These are phyloP conservation scores for Lasius platythorax DNA, from an alignment of 2,888 invertebrate genomes.

Conservation along the genomic window DNA sequence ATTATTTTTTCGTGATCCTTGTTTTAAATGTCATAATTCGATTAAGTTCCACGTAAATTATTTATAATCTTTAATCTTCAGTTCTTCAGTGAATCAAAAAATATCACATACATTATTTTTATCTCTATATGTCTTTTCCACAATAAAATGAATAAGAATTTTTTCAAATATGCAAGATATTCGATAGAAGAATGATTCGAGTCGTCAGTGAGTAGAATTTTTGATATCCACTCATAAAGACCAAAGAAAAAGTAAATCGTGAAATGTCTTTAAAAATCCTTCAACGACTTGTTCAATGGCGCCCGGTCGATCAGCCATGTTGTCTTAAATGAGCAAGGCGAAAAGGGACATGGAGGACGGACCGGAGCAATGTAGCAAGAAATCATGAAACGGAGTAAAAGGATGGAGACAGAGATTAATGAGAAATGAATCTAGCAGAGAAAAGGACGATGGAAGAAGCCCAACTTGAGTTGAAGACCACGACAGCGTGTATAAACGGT, in stretches of 20 bases:
- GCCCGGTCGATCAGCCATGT: conserved; percentile 73
- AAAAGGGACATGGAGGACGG: conserved; percentile 68
- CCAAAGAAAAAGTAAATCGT: neutral
- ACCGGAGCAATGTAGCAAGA: conserved; percentile 75
- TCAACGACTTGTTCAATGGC: conserved; percentile 66
- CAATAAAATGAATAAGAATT: neutral
- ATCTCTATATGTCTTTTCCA: neutral
- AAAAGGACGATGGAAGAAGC: conserved; percentile 42
- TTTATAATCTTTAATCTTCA: neutral
- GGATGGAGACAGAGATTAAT: conserved; percentile 82
- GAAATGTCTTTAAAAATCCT: conserved; percentile 72
- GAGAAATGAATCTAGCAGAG: conserved; percentile 79
- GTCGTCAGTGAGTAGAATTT: neutral
- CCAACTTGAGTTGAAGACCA: conserved; percentile 60
- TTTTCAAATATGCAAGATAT: neutral
- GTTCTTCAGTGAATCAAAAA: neutral
- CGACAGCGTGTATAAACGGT: conserved; percentile 43
- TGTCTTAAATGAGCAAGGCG: conserved; percentile 63
- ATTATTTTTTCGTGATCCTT: neutral
- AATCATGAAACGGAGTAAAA: conserved; percentile 79
- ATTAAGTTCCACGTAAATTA: neutral
- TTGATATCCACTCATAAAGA: neutral
- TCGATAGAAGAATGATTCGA: neutral
- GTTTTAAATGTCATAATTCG: neutral
- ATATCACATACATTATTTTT: neutral